Percentiles rank a stretch among this genome's conserved stretches.
These are phyloP conservation scores for Neocrepidodera transversa DNA, from an alignment of 2,888 invertebrate genomes.

Conservation along the genomic window DNA sequence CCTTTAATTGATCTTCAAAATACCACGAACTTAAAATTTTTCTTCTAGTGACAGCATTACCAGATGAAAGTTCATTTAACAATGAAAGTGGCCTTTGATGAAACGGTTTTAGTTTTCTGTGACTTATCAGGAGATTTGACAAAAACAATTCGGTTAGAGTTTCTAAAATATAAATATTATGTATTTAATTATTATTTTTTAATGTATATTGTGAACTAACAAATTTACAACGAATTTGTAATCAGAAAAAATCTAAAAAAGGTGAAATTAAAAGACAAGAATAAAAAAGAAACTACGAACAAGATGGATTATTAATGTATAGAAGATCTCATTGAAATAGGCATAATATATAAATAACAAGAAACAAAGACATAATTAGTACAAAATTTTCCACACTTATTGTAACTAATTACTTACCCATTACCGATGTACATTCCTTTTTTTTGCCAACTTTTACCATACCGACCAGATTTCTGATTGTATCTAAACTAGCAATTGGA, in stretches of 20 bases:
- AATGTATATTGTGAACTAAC: too few species aligned
- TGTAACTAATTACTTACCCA: slow-evolving; percentile 63
- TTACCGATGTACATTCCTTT: slow-evolving; percentile 71
- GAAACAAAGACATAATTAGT: too few species aligned
- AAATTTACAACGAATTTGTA: too few species aligned
- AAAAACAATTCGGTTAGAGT: slow-evolving; percentile 80
- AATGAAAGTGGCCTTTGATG: slow-evolving; percentile 68
- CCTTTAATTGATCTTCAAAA: slow-evolving; percentile 88
- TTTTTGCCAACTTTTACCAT: slow-evolving; percentile 83
- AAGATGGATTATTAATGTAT: too few species aligned
- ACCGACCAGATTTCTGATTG: slow-evolving; percentile 73
- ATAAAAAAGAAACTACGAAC: too few species aligned
- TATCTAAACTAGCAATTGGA: slow-evolving; percentile 78
- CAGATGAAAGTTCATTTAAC: slow-evolving; percentile 67
- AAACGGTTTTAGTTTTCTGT: slow-evolving; percentile 71
- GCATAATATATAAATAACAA: too few species aligned
- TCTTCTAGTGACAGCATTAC: slow-evolving; percentile 70
- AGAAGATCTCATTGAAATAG: not conserved
- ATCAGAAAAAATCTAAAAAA: too few species aligned
- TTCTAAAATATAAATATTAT: slow-evolving; percentile 63
- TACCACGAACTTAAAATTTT: slow-evolving; percentile 81
- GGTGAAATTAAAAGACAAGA: too few species aligned
- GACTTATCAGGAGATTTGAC: slow-evolving; percentile 72
- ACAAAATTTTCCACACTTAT: too few species aligned
- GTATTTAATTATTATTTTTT: not conserved